Evolutionary conservation across 2,888 invertebrate species (phyloP), one percentile per base, ranked within the genome.

Genomic region (Serrognathus titanus): DNA sequence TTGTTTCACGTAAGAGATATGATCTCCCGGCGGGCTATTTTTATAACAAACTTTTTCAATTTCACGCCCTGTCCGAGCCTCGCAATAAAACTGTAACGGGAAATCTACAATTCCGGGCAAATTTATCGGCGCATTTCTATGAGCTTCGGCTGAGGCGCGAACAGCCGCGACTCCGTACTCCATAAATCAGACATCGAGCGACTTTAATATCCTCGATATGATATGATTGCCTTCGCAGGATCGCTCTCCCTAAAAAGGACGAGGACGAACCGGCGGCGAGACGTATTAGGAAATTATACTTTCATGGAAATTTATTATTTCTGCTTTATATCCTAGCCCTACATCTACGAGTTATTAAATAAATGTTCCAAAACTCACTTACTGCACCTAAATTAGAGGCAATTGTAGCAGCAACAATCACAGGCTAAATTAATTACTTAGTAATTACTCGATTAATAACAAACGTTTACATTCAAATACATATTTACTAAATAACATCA

Each of bases 41-140:
- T 70, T 71, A 70, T 70, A 72, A 72, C 70, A 74, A 74, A 75
- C 72, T 75, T 75, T 75, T 74, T 73, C 75, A 75, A 76, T 76
- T 76, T 76, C 75, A 74, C 73, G 74, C 72, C 72, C 69, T 67
- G 72, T 71, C 74, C 71, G 63, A 69, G 63, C 52, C 57, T 70
- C 64, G 71, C 73, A 71, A 73, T 75, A 74, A 74, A 75, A 75
- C 69, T 71, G 73, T 71, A 74, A 70, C 67, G 69, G 71, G 67
- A 71, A 74, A 73, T 75, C 71, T 73, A 71, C 74, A 72, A 73
- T 72, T 73, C 71, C 68, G 63, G 59, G 60, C 63, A 60, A 65
- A 75, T 75, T 73, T 75, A 72, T 72, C 68, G 70, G 64, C 64
- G 69, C 70, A 72, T 71, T 73, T 72, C 69, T 69, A 70, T 71